A percentile compares a stretch with the other conserved stretches of the same genome.
These are phyloP conservation scores for Ophioninae sp. DNA, from an alignment of 2,888 invertebrate species.

Conservation along the genomic window DNA sequence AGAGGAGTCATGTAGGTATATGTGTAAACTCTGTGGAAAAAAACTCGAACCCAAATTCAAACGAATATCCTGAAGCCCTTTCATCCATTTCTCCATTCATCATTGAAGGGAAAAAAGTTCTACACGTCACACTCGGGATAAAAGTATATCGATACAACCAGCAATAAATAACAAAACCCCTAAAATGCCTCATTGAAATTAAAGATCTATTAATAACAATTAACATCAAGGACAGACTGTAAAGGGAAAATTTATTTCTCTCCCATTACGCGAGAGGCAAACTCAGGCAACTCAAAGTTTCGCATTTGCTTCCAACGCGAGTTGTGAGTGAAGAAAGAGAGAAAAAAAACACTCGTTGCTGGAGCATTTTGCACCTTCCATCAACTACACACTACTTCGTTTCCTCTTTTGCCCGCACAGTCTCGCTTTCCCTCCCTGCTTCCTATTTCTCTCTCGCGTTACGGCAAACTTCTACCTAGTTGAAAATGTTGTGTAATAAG, in stretches of 20 bases:
- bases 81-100: neutral
- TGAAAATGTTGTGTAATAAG: constrained; percentile 50
- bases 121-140: neutral
- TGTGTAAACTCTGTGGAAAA: neutral
- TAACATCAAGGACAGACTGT: neutral
- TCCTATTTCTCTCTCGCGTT: constrained; percentile 38
- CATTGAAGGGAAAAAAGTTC: neutral
- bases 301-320: constrained; percentile 10
- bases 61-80: neutral
- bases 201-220: constrained; percentile 19
- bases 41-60: neutral
- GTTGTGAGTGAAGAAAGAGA: constrained; percentile 16
- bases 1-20: neutral
- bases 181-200: neutral
- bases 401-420: constrained; percentile 10
- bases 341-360: constrained; percentile 28
- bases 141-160: neutral
- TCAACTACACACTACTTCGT: constrained; percentile 33
- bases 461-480: constrained; percentile 45
- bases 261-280: constrained; percentile 10
- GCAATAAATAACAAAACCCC: neutral
- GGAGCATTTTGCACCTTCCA: constrained; percentile 56
- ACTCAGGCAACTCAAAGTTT: constrained; percentile 41
- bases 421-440: constrained; percentile 10
- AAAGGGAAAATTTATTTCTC: constrained; percentile 16